Evolutionary conservation across 2,888 invertebrate genomes (phyloP), one percentile per base, ranked within the genome.

Genomic region (Prosapia bicincta): DNA sequence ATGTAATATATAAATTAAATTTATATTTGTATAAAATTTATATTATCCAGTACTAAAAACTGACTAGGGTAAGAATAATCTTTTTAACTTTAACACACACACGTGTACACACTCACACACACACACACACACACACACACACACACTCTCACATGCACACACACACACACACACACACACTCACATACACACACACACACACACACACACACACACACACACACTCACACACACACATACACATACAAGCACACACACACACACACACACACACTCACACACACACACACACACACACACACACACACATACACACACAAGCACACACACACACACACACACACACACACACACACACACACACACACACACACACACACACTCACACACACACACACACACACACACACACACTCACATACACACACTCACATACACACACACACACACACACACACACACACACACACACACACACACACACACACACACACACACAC

Each of bases 401-500:
- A 13, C 65, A 65, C 65, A 65, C 65, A 65, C 65, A 65, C 65
- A 65, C 65, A 65, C 65, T 7, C 65, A 65, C 65, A 65, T 13
- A 65, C 13, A 13, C 65, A 65, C 65, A 13, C 65, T 3, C 65
- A 13, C 65, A 23, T 13, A 65, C 65, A 23, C 65, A 65, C 65
- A 23, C 65, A 65, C 65, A 23, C 65, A 65, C 65, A 23, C 65
- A 65, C 65, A 23, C 65, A 65, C 65, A 23, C 65, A 65, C 65
- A 13, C 65, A 65, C 65, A 23, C 28, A 69, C 69, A n/a, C 69
- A 26, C 28, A n/a, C 69, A 69, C 69, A 20, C 69, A 26, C 69
- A 1, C 69, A 68, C 68, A 26, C 68, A 68, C 68, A 26, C 68
- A 68, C 68, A 26, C 68, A 68, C 68, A 26, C 68, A 68, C 68